Evolutionary conservation across 53 echinoderm and acorn worm genomes (phyloP), one percentile per base, ranked within the genome.

Genomic region (Paelopatides confundens): DNA sequence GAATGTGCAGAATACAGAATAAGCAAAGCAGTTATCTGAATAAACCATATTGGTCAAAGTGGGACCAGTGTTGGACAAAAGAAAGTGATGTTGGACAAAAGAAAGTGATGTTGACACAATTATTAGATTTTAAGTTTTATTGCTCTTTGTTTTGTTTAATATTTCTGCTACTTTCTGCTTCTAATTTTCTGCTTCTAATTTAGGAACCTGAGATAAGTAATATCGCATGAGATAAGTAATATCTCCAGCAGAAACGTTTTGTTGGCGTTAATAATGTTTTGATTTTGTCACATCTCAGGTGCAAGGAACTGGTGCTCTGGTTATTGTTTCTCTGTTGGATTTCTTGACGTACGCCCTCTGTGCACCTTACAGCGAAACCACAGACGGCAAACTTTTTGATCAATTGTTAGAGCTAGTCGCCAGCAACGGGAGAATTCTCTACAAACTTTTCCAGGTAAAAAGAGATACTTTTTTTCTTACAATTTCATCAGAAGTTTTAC

Each of bases 301-400:
- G 49, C 99, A 95, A 54, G 99, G 99, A 7, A 95, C 99, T 1
- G 99, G 98, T n/a, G 99, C 99, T 13, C 82, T 99, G 27, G 99
- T 99, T 77, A 99, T 99, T 68, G 95, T 92, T 33, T 93, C 99
- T 33, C 79, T 99, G 86, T 90, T 99, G 26, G 99, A 99, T 85
- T 99, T 99, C 88, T 69, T 99, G 86, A 99, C 99, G 31, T 99
- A 95, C 89, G 99, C 94, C 77, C 95, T 99, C 40, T 99, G 99
- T 87, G 99, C 99, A 10, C 99, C 99, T 23, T 99, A 99, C 91
- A 98, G 99, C 39, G 99, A 99, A 85, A 96, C 95, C 12, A 99
- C 99, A 34, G 99, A 99, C 34, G 95, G 98, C 18, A 99, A 74
- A 9, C 88, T 92, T 50, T 35, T 67, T 30, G 99, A 99, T 63